Evolutionary conservation across 2,888 invertebrate genomes (phyloP).

Genomic region (Cerastis rubricosa): DNA sequence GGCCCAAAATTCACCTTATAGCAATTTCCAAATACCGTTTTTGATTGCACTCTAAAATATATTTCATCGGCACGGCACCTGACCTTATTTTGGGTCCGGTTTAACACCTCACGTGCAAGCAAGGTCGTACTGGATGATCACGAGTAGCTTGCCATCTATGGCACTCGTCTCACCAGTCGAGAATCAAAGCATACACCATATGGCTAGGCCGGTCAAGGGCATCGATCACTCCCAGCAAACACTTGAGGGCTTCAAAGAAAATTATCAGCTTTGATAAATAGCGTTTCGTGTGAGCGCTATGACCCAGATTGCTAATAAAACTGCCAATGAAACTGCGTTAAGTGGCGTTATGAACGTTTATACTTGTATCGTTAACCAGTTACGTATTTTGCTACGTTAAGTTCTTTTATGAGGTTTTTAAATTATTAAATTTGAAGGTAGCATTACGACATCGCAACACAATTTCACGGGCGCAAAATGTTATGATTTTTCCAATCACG

Average conservation of each 20-base stretch:
- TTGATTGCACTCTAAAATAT: constrained; percentile 50
- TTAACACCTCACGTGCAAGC: constrained; percentile 69
- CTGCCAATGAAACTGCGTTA: constrained; percentile 67
- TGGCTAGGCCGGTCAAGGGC: constrained; percentile 83
- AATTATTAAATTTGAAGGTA: constrained; percentile 29
- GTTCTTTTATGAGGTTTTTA: constrained; percentile 40
- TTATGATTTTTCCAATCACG: constrained; percentile 66
- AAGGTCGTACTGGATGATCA: constrained; percentile 76
- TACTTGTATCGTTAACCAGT: constrained; percentile 55
- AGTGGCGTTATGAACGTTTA: constrained; percentile 51
- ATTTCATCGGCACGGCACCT: constrained; percentile 52
- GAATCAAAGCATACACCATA: constrained; percentile 79
- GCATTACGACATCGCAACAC: constrained; percentile 35
- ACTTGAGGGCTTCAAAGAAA: constrained; percentile 75
- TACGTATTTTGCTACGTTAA: constrained; percentile 47
- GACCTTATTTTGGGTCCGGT: constrained; percentile 72
- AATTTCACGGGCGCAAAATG: constrained; percentile 26
- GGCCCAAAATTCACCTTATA: constrained; percentile 1
- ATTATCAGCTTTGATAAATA: constrained; percentile 72
- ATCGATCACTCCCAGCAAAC: constrained; percentile 67
- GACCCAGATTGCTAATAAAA: constrained; percentile 73
- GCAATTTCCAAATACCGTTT: constrained; percentile 31
- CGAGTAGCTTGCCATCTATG: constrained; percentile 77
- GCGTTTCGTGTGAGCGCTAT: constrained; percentile 67
- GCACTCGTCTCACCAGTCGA: constrained; percentile 74